Evolutionary conservation across 2,888 invertebrate genomes (phyloP).

Genomic region (Psococerastis gibbosa): DNA sequence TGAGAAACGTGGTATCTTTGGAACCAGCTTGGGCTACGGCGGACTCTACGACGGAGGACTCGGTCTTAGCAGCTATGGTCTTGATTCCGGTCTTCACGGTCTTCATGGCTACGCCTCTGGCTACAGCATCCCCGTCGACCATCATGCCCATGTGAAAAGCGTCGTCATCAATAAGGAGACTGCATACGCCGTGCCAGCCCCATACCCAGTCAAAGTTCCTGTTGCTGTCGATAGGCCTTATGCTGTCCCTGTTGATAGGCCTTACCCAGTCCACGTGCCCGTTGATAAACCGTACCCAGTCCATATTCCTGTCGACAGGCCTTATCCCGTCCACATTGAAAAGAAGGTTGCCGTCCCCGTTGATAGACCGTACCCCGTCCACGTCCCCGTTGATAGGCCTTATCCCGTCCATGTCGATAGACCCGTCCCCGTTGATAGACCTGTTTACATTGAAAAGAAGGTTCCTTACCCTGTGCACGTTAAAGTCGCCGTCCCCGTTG

Average conservation of each 20-base stretch:
- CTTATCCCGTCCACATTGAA: slow-evolving; percentile 11
- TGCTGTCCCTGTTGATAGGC: slow-evolving; percentile 11
- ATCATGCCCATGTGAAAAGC: slow-evolving; percentile 11
- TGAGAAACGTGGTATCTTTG: slow-evolving; percentile 11
- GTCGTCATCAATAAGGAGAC: slow-evolving; percentile 19
- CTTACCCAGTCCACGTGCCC: slow-evolving; percentile 13
- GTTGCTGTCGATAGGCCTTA: too few species aligned
- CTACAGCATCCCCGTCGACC: neutral
- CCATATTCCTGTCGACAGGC: slow-evolving; percentile 10
- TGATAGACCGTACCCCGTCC: slow-evolving; percentile 19
- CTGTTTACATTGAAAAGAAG: slow-evolving; percentile 20
- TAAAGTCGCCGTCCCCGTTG: slow-evolving; percentile 20
- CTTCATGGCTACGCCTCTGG: neutral
- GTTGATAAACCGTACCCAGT: slow-evolving; percentile 9
- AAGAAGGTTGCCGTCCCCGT: slow-evolving; percentile 10
- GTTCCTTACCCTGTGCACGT: slow-evolving; percentile 20
- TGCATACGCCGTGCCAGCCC: slow-evolving; percentile 20
- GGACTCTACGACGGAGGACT: neutral
- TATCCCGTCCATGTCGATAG: slow-evolving; percentile 14
- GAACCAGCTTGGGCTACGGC: slow-evolving; percentile 6
- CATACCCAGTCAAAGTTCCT: slow-evolving; percentile 18
- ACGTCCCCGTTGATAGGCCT: slow-evolving; percentile 20
- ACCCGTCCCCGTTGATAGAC: slow-evolving; percentile 14
- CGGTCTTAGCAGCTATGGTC: neutral
- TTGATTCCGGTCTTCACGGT: neutral